phyloP scores from a whole-genome alignment of 1,140 invertebrate genomes.

The Antheraea pernyi region DNA sequence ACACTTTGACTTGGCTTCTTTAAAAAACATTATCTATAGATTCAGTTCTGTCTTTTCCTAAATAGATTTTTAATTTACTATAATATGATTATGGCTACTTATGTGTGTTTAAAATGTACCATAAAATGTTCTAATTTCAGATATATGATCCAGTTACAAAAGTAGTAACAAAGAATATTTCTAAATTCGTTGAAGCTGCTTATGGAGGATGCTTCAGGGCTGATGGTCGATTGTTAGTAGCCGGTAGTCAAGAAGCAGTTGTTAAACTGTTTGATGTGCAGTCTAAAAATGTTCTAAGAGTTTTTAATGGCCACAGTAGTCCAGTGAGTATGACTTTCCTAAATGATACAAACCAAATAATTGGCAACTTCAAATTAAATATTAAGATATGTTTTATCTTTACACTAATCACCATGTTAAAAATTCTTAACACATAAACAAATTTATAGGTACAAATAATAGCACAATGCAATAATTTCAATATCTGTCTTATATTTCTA shows the following conservation, averaged over 20 bases:
- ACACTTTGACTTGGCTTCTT: no score
- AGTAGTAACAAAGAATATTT: slow-evolving; percentile 90
- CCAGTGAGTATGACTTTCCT: slow-evolving; percentile 59
- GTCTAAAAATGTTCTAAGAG: slow-evolving; percentile 87
- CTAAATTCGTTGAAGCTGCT: slow-evolving; percentile 91
- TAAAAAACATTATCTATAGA: no score
- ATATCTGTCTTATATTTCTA: slow-evolving; percentile 36
- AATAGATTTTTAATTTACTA: no score
- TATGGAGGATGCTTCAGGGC: slow-evolving; percentile 92
- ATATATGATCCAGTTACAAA: slow-evolving; percentile 95
- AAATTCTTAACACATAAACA: no score
- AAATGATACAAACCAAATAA: neutral
- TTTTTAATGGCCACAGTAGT: slow-evolving; percentile 79
- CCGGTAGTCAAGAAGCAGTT: slow-evolving; percentile 92
- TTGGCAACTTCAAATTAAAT: neutral
- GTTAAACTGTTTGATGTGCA: slow-evolving; percentile 94
- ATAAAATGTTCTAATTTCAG: slow-evolving; percentile 38
- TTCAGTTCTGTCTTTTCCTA: no score
- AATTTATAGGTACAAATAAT: no score
- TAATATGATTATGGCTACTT: no score
- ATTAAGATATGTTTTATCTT: neutral
- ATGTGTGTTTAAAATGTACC: no score
- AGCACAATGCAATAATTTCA: no score
- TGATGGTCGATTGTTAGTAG: slow-evolving; percentile 92
- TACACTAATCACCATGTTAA: no score